These are phyloP conservation scores for Emydocephalus ijimae DNA, from an alignment of 2,113 vertebrate species.

Conservation along the genomic window DNA sequence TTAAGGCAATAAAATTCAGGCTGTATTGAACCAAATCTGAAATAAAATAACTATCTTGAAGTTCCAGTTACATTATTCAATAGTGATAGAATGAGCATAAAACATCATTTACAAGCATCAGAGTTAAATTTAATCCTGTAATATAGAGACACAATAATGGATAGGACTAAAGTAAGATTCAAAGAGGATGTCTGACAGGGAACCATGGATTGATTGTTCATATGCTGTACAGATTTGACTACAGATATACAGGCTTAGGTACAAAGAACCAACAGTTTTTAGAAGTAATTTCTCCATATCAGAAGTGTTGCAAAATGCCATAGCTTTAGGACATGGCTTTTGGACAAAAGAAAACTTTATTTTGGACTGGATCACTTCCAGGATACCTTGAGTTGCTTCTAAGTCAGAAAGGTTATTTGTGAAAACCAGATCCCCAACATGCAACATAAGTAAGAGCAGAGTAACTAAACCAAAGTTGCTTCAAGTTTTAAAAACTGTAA, in stretches of 20 bases:
- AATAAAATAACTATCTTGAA: background rate
- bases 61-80: background rate
- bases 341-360: background rate
- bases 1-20: background rate
- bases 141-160: background rate
- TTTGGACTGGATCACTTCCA: background rate
- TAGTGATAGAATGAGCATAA: background rate
- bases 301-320: background rate
- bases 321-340: background rate
- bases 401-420: background rate
- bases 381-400: background rate
- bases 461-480: background rate
- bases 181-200: background rate
- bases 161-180: background rate
- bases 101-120: background rate
- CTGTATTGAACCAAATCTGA: background rate
- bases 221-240: background rate
- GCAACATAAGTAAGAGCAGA: background rate
- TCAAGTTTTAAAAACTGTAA: background rate
- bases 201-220: background rate
- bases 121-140: background rate
- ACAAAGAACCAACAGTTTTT: background rate
- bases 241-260: background rate
- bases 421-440: background rate
- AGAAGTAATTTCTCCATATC: background rate